These are phyloP conservation scores for Apis florea DNA, from an alignment of 1,140 invertebrate species.

Conservation along the genomic window DNA sequence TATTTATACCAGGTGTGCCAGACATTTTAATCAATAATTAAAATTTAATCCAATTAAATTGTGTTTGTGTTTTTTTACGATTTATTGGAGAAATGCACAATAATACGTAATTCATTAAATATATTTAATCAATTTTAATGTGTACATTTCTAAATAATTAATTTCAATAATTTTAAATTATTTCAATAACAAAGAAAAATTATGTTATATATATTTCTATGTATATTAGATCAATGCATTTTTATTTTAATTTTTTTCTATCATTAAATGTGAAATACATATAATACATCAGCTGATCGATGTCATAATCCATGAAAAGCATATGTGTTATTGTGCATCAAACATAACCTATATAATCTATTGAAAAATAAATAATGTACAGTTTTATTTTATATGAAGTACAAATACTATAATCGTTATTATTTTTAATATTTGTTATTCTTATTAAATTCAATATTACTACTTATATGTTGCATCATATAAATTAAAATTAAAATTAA, in stretches of 20 bases:
- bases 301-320: neutral
- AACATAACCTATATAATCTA: constrained; percentile 28
- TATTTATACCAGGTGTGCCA: constrained; percentile 1
- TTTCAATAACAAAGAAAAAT: too few species aligned
- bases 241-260: neutral
- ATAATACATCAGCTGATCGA: constrained; percentile 24
- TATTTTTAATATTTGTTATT: neutral
- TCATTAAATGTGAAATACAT: neutral
- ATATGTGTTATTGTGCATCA: constrained; percentile 9
- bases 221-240: too few species aligned
- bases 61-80: neutral
- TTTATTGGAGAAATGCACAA: neutral
- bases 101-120: neutral
- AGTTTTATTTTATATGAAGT: neutral
- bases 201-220: neutral
- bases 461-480: neutral
- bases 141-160: neutral
- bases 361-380: constrained; percentile 1
- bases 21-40: neutral
- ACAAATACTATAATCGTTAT: neutral
- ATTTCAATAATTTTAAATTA: neutral
- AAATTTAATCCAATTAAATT: constrained; percentile 1
- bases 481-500: neutral
- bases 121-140: neutral
- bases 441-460: too few species aligned